These are phyloP conservation scores for Hippopotamus amphibius DNA, from an alignment of 2,113 vertebrate genomes.

Conservation along the genomic window DNA sequence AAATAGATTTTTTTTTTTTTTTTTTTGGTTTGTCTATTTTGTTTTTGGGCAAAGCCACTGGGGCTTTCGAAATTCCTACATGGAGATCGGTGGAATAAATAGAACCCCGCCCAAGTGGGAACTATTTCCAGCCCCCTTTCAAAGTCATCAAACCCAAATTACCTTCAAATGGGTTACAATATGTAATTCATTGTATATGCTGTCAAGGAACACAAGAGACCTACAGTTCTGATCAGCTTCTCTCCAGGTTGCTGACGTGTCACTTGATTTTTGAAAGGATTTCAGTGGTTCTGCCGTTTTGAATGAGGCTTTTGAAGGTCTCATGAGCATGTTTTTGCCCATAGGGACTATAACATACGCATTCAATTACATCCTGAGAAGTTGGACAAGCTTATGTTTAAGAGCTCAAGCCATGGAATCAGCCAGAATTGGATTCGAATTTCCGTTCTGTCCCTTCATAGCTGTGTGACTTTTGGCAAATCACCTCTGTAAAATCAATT, in stretches of 20 bases:
- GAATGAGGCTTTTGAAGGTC: neutral
- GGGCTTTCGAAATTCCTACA: neutral
- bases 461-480: neutral
- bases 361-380: neutral
- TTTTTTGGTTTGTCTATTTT: neutral
- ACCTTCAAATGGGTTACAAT: neutral
- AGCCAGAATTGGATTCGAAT: neutral
- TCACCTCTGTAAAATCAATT: neutral
- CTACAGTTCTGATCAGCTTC: neutral
- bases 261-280: neutral
- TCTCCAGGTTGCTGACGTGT: neutral
- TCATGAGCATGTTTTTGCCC: neutral
- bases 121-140: neutral
- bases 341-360: neutral
- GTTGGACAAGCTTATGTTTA: neutral
- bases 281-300: neutral
- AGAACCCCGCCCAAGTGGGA: neutral
- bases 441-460: neutral
- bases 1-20: neutral
- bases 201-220: neutral
- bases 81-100: neutral
- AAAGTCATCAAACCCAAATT: slow-evolving; percentile 6
- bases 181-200: neutral
- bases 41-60: neutral
- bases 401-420: neutral